A percentile compares a stretch with the other conserved stretches of the same genome.
Evolutionary conservation across 2,797 vertebrate genomes (phyloP).

Genomic region (Takifugu ocellatus): DNA sequence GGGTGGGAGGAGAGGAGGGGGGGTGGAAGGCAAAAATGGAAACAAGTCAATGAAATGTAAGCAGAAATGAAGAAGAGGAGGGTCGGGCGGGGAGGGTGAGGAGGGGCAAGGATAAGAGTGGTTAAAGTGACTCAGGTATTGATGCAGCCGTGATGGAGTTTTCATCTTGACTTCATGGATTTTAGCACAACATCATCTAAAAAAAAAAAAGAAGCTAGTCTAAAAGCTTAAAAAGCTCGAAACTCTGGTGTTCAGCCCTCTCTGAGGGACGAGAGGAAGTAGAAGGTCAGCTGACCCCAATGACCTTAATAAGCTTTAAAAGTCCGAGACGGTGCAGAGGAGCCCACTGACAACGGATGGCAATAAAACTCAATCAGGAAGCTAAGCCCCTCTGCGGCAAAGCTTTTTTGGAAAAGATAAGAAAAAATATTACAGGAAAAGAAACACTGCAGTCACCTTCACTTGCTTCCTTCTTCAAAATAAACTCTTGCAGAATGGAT

Average conservation of each 20-base stretch:
- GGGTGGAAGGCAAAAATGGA: neutral
- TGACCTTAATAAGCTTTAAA: too few species aligned
- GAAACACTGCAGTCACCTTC: too few species aligned
- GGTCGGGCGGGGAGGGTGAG: neutral
- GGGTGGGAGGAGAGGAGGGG: neutral
- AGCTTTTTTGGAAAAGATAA: constrained; percentile 19
- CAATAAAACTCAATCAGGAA: constrained; percentile 13
- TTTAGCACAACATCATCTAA: too few species aligned
- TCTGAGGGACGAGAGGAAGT: neutral
- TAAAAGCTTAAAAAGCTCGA: too few species aligned
- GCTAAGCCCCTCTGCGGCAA: constrained; percentile 19
- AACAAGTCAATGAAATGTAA: neutral
- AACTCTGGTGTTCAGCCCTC: too few species aligned
- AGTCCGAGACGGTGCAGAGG: neutral
- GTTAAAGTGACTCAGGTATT: neutral
- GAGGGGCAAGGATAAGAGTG: neutral
- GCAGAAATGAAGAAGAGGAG: neutral
- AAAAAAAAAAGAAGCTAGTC: too few species aligned
- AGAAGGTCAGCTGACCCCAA: constrained; percentile 2
- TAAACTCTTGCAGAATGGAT: too few species aligned
- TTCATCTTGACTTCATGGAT: neutral
- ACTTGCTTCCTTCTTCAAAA: neutral
- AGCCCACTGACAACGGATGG: too few species aligned
- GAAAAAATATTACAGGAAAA: constrained; percentile 13
- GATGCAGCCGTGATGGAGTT: neutral